Conservation (phyloP, 2,113 vertebrate genomes). For the Oreochromis niloticus region DNA sequence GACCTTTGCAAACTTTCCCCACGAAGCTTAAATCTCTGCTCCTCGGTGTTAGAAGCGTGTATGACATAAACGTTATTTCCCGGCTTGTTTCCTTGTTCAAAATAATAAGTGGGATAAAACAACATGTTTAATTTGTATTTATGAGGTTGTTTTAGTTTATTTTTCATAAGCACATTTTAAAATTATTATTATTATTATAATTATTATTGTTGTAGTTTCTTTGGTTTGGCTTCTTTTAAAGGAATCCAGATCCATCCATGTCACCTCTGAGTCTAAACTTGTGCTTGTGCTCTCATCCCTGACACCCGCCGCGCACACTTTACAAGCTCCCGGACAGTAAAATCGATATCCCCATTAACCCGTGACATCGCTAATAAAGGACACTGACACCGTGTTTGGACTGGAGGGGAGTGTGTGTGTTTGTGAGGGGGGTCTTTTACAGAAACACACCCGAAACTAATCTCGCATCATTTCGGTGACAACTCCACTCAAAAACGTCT, state of each 20-base stretch:
- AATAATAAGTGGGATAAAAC: neutral
- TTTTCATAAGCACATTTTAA: neutral
- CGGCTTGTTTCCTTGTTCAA: neutral
- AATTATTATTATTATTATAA: rapidly evolving
- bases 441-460: neutral
- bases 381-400: constrained; percentile 44
- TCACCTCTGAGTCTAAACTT: constrained; percentile 8
- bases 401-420: neutral
- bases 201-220: neutral
- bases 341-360: constrained; percentile 65
- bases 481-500: neutral
- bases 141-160: neutral
- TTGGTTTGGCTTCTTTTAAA: neutral
- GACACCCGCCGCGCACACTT: neutral
- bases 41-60: neutral
- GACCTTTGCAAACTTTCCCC: constrained; percentile 74
- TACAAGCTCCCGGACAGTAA: constrained; percentile 24
- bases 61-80: neutral
- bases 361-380: constrained; percentile 59
- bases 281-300: neutral
- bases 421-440: neutral
- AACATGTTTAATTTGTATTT: neutral
- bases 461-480: constrained; percentile 8
- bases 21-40: constrained; percentile 31
- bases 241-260: neutral